Conservation (phyloP, 2,113 vertebrate genomes). For the Circaetus cinerascens region DNA sequence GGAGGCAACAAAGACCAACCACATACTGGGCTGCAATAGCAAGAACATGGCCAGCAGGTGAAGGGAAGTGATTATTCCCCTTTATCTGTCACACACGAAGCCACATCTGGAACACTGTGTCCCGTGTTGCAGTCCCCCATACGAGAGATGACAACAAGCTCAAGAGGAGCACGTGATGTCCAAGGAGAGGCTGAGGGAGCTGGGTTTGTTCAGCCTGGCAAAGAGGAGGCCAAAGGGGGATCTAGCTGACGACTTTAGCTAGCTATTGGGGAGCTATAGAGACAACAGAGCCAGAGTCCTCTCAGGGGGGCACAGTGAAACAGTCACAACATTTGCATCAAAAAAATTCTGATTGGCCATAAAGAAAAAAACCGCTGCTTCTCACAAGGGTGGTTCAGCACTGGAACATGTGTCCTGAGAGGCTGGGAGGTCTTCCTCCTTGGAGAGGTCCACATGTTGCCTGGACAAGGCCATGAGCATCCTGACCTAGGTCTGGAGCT, state of each 20-base stretch:
- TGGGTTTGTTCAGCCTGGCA: not conserved
- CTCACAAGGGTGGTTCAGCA: not conserved
- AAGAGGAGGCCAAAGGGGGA: not conserved
- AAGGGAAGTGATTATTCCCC: not conserved
- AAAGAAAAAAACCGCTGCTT: not conserved
- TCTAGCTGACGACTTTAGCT: not conserved
- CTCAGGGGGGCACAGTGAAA: not conserved
- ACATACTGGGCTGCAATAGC: not conserved
- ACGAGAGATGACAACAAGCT: not conserved
- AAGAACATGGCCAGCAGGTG: not conserved
- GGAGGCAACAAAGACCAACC: not conserved
- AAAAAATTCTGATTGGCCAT: not conserved
- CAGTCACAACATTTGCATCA: not conserved
- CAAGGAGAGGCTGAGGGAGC: not conserved
- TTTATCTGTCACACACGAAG: not conserved
- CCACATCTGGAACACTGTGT: not conserved
- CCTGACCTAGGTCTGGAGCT: not conserved
- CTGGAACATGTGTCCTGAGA: not conserved
- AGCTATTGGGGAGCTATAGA: not conserved
- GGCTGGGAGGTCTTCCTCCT: not conserved
- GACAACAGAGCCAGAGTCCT: not conserved
- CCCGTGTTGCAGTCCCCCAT: not conserved
- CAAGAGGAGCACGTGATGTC: not conserved
- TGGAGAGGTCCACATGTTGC: not conserved
- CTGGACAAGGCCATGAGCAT: not conserved